phyloP scores from a whole-genome alignment of 2,797 vertebrate genomes.

The Avahi laniger region DNA sequence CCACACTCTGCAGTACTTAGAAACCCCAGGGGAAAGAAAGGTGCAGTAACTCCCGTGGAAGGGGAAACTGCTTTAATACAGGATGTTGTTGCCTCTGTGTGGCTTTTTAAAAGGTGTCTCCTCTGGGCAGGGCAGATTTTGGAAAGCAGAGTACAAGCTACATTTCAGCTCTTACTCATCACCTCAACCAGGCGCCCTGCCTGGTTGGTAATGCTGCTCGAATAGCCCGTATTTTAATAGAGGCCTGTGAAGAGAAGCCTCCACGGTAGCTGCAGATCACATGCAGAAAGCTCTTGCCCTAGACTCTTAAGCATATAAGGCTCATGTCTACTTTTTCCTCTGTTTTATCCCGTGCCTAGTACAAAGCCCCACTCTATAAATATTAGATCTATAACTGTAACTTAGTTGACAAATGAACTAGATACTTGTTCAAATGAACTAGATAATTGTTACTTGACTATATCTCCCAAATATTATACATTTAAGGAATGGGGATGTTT shows the following conservation, averaged over 20 bases:
- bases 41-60: not conserved
- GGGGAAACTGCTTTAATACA: not conserved
- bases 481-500: not conserved
- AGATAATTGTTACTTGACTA: conserved; percentile 3
- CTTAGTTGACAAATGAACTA: not conserved
- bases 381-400: conserved; percentile 6
- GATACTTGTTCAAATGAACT: not conserved
- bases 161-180: not conserved
- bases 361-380: not conserved
- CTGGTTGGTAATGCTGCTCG: not conserved
- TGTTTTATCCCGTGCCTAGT: not conserved
- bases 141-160: not conserved
- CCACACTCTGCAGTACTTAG: not conserved
- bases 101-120: not conserved
- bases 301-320: not conserved
- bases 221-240: not conserved
- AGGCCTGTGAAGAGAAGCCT: not conserved
- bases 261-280: not conserved
- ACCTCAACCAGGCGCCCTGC: not conserved
- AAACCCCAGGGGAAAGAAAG: not conserved
- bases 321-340: not conserved
- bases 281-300: not conserved
- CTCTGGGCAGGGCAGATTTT: not conserved
- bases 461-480: not conserved
- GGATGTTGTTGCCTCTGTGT: not conserved